These are phyloP conservation scores for Pseudochirops corinnae DNA, from an alignment of 2,797 vertebrate genomes.

Conservation along the genomic window DNA sequence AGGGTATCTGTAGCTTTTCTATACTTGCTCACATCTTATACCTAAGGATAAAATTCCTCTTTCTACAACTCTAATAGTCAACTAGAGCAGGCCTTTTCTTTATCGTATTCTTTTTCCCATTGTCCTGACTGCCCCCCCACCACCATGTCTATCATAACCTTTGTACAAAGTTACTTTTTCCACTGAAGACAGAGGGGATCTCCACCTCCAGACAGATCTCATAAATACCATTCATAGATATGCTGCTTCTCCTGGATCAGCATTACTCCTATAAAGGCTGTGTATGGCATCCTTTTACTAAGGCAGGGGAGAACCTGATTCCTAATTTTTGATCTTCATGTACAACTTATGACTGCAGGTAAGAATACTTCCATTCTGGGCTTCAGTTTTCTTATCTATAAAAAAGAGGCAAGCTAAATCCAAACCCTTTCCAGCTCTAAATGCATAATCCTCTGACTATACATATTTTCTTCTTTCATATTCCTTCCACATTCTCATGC, in stretches of 20 bases:
- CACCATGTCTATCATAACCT: neutral
- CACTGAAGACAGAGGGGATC: neutral
- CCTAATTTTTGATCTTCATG: no score
- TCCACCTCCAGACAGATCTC: no score
- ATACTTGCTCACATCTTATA: neutral
- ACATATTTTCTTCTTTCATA: neutral
- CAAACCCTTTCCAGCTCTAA: neutral
- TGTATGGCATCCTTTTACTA: neutral
- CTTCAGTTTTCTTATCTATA: neutral
- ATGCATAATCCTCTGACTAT: neutral
- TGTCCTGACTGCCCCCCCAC: neutral
- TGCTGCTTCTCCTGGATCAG: neutral
- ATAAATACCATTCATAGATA: no score
- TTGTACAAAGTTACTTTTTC: neutral
- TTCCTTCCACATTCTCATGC: neutral
- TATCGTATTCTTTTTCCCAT: neutral
- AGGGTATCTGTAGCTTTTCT: neutral
- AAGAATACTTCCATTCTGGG: neutral
- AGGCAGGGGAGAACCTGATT: no score
- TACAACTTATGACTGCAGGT: no score
- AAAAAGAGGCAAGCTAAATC: neutral
- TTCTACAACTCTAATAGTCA: neutral
- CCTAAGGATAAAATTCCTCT: neutral
- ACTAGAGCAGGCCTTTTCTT: no score
- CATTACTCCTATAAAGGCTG: neutral